Conservation (phyloP, 2,113 vertebrate genomes). For the Mustelus asterias region DNA sequence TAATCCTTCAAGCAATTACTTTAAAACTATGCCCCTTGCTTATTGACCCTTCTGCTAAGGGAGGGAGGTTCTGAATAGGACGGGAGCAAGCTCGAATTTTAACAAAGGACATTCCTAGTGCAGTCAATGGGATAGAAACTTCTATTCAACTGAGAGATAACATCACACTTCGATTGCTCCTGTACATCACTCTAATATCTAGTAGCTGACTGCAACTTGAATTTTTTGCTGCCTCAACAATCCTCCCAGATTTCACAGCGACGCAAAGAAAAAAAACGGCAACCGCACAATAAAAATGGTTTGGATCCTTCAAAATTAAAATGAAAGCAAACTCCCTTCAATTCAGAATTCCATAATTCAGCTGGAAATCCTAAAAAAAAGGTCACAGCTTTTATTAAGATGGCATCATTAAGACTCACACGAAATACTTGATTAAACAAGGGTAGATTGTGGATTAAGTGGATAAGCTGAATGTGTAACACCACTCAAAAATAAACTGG, state of each 20-base stretch:
- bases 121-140: not conserved
- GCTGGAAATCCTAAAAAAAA: not conserved
- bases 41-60: not conserved
- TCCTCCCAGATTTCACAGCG: not conserved
- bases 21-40: not conserved
- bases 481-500: not conserved
- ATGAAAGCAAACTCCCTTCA: too few species aligned
- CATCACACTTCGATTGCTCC: not conserved
- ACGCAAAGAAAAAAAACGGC: not conserved
- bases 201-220: not conserved
- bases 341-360: not conserved
- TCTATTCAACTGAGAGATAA: not conserved
- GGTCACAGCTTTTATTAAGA: not conserved
- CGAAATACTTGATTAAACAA: not conserved
- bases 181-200: not conserved
- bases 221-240: too few species aligned
- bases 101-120: not conserved
- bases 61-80: not conserved
- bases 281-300: not conserved
- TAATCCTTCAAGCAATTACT: not conserved
- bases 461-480: not conserved
- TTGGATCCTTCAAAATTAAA: not conserved
- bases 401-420: not conserved
- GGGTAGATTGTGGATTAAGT: not conserved
- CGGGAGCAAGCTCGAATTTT: not conserved